These are phyloP conservation scores for Pygoscelis antarcticus DNA, from an alignment of 2,113 vertebrate species.

Conservation along the genomic window DNA sequence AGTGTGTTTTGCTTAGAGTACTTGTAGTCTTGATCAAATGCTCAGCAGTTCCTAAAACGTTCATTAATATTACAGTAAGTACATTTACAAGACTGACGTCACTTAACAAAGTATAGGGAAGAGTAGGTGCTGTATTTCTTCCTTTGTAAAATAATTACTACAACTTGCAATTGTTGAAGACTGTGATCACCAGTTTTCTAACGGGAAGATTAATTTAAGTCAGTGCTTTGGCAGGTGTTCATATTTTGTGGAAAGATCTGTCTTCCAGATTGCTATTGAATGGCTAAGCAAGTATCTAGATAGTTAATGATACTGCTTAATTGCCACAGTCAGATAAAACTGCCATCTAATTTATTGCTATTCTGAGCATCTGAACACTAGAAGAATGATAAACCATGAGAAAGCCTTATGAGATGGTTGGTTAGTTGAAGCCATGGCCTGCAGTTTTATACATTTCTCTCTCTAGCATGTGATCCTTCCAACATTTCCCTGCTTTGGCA, in stretches of 20 bases:
- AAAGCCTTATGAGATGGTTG: neutral
- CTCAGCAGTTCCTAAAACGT: neutral
- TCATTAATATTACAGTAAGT: neutral
- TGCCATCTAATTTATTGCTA: constrained; percentile 55
- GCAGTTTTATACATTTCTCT: neutral
- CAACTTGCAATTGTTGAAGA: constrained; percentile 13
- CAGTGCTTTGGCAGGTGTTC: constrained; percentile 44
- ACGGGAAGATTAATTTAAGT: constrained; percentile 45
- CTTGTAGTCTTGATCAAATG: neutral
- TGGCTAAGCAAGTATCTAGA: constrained; percentile 37
- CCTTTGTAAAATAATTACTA: constrained; percentile 16
- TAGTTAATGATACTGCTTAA: constrained; percentile 70
- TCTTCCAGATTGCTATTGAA: constrained; percentile 60
- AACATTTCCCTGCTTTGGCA: constrained; percentile 9
- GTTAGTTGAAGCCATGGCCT: constrained; percentile 19
- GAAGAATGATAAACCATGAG: constrained; percentile 41
- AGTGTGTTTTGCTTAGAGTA: neutral
- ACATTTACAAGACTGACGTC: neutral
- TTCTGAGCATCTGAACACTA: constrained; percentile 44
- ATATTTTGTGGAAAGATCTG: constrained; percentile 54
- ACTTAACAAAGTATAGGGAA: neutral
- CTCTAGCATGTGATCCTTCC: constrained; percentile 9
- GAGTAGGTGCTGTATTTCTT: neutral
- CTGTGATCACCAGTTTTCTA: constrained; percentile 11
- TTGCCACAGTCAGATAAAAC: constrained; percentile 52